A percentile compares a stretch with the other conserved stretches of the same genome.
Evolutionary conservation across 2,797 vertebrate genomes (phyloP).

Genomic region (Eulemur coronatus): DNA sequence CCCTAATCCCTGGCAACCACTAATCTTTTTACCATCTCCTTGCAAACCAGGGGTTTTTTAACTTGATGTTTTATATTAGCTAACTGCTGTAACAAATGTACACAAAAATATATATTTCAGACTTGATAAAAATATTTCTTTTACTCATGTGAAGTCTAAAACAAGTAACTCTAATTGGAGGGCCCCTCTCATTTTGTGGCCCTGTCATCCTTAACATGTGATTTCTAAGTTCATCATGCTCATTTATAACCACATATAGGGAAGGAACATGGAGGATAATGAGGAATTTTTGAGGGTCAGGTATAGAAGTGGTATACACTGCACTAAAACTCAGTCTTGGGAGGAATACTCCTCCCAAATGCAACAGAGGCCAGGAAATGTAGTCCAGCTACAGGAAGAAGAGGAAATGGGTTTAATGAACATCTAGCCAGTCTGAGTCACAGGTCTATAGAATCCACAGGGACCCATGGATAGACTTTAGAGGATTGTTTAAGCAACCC

Average conservation of each 20-base stretch:
- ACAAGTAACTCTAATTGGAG: background rate
- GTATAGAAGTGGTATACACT: background rate
- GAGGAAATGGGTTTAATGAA: background rate
- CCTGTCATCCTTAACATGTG: background rate
- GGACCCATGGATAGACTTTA: background rate
- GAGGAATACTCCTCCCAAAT: background rate
- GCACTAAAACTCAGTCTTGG: background rate
- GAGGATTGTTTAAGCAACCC: background rate
- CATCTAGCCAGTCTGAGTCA: background rate
- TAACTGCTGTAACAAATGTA: background rate
- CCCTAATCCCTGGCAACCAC: background rate
- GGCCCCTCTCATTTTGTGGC: background rate
- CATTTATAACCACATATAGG: background rate
- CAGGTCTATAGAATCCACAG: background rate
- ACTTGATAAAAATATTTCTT: background rate
- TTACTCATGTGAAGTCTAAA: background rate
- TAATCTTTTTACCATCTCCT: background rate
- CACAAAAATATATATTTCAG: constrained; percentile 8
- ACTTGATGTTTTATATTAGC: background rate
- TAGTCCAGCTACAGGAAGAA: background rate
- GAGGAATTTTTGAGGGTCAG: background rate
- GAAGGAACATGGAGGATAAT: background rate
- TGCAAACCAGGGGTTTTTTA: background rate
- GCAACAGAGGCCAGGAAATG: background rate
- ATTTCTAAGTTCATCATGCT: background rate